phyloP scores from a whole-genome alignment of 1,140 invertebrate species.

The Arion vulgaris region DNA sequence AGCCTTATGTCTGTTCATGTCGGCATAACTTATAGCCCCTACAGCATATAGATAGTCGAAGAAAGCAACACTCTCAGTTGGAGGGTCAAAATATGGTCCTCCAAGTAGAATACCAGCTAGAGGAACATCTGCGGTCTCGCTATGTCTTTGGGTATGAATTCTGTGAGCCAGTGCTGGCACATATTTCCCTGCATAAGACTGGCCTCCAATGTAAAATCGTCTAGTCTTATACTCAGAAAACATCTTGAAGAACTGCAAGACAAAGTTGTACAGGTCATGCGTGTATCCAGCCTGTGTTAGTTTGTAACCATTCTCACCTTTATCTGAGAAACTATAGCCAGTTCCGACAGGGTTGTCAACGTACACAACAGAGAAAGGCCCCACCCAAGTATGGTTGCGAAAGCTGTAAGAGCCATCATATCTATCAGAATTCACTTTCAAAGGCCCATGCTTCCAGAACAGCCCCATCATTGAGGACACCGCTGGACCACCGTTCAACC shows the following conservation, averaged over 20 bases:
- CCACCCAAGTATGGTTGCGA: constrained; percentile 24
- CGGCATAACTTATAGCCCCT: constrained; percentile 24
- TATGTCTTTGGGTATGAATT: neutral
- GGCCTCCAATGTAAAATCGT: constrained; percentile 28
- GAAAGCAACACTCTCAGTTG: constrained; percentile 26
- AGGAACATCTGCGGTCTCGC: neutral
- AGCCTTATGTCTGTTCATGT: neutral
- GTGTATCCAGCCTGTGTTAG: constrained; percentile 22
- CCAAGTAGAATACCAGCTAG: constrained; percentile 16
- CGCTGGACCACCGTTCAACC: constrained; percentile 88
- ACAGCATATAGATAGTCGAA: constrained; percentile 27
- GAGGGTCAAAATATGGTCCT: constrained; percentile 30
- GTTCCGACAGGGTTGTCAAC: constrained; percentile 36
- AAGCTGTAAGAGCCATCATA: neutral
- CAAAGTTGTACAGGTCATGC: constrained; percentile 25
- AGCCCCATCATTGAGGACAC: constrained; percentile 83
- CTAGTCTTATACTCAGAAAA: constrained; percentile 28
- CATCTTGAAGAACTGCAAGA: constrained; percentile 27
- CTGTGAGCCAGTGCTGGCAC: constrained; percentile 17
- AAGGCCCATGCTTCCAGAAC: constrained; percentile 85
- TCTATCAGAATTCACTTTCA: neutral
- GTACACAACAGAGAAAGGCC: constrained; percentile 34
- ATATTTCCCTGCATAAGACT: constrained; percentile 38
- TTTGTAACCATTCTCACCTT: neutral
- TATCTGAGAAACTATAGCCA: constrained; percentile 36